Percentiles rank a stretch among this genome's conserved stretches.
These are phyloP conservation scores for Drosophila insularis DNA, from an alignment of 1,140 invertebrate species.

Conservation along the genomic window DNA sequence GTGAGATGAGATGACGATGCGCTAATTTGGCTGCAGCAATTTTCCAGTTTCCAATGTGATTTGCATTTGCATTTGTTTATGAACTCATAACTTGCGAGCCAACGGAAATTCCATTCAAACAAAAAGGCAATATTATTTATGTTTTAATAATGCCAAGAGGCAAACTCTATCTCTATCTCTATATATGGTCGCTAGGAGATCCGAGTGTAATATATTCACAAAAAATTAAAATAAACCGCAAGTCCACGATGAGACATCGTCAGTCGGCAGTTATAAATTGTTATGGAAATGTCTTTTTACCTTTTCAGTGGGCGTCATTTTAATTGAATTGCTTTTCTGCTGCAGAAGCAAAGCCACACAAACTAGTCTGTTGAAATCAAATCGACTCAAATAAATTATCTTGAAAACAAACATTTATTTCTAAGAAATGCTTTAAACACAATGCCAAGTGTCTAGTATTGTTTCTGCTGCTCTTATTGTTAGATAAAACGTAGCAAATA, in stretches of 20 bases:
- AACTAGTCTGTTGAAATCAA: conserved; percentile 45
- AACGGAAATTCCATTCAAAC: conserved; percentile 70
- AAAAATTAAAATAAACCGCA: conserved; percentile 63
- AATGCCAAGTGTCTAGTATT: background rate
- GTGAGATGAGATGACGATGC: conserved; percentile 52
- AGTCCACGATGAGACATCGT: conserved; percentile 51
- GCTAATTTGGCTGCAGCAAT: conserved; percentile 76
- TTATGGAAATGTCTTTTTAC: conserved; percentile 62
- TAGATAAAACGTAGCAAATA: conserved; percentile 8
- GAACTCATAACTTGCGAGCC: conserved; percentile 66
- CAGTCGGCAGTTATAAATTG: conserved; percentile 73
- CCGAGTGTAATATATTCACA: conserved; percentile 64
- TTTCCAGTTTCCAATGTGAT: conserved; percentile 58
- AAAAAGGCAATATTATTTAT: conserved; percentile 73
- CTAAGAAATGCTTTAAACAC: background rate
- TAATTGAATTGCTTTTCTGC: conserved; percentile 65
- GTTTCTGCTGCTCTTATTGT: background rate
- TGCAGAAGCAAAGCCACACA: conserved; percentile 37
- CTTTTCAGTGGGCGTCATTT: conserved; percentile 62
- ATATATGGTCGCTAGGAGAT: conserved; percentile 44
- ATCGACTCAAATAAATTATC: conserved; percentile 21
- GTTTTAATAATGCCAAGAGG: conserved; percentile 67
- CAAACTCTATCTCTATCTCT: conserved; percentile 35
- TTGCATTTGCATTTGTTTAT: conserved; percentile 78
- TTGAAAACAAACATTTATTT: conserved; percentile 21